Percentiles rank a stretch among this genome's conserved stretches.
phyloP scores from a whole-genome alignment of 2,797 vertebrate genomes.

The Lindbergichthys nudifrons region DNA sequence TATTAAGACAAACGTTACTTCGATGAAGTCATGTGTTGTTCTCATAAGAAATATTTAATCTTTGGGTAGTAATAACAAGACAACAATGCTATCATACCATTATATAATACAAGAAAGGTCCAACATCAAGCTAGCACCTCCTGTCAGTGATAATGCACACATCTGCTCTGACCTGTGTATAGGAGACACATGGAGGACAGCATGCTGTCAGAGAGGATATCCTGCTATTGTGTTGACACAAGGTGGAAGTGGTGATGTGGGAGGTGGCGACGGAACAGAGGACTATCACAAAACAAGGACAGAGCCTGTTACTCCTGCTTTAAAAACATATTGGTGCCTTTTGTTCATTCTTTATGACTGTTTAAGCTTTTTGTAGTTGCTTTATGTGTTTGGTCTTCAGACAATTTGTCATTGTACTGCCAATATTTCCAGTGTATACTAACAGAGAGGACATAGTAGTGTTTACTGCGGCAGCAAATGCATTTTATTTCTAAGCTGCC shows the following conservation, averaged over 20 bases:
- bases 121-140: not conserved
- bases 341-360: not conserved
- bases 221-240: constrained; percentile 81
- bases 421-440: constrained; percentile 9
- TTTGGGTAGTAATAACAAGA: not conserved
- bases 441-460: constrained; percentile 21
- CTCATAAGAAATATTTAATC: too few species aligned
- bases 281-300: constrained; percentile 43
- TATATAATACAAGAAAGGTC: not conserved
- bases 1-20: too few species aligned
- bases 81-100: not conserved
- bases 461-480: constrained; percentile 20
- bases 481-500: constrained; percentile 22
- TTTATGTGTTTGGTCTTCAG: not conserved
- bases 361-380: constrained; percentile 5
- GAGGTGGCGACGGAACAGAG: constrained; percentile 43
- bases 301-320: constrained; percentile 5
- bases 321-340: not conserved
- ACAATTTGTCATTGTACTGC: not conserved
- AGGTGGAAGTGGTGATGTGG: constrained; percentile 68
- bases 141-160: constrained; percentile 12
- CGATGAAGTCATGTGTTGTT: too few species aligned
- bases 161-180: constrained; percentile 43
- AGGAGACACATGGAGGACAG: constrained; percentile 62
- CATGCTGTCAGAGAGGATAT: constrained; percentile 79